Evolutionary conservation across 1,140 invertebrate genomes (phyloP).

Genomic region (Drosophila ercepeae): DNA sequence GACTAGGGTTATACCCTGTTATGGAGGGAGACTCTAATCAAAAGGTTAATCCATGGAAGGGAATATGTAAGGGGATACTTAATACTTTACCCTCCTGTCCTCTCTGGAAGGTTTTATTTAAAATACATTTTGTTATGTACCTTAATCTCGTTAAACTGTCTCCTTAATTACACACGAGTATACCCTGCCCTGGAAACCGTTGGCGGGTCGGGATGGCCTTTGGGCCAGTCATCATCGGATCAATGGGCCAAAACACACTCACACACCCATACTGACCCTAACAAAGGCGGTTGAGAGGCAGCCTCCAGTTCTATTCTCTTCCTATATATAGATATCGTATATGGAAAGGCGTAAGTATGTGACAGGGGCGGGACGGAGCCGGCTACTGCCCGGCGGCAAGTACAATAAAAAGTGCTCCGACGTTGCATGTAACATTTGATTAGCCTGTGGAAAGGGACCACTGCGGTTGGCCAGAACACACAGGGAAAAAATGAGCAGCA

Average conservation of each 20-base stretch:
- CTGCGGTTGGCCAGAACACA: slow-evolving; percentile 16
- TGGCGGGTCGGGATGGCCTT: slow-evolving; percentile 38
- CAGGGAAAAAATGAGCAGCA: slow-evolving; percentile 48
- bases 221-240: slow-evolving; percentile 58
- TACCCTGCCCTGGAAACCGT: slow-evolving; percentile 26
- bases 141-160: not conserved
- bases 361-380: slow-evolving; percentile 12
- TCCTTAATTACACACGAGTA: not conserved
- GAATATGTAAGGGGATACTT: too few relatives aligned
- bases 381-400: slow-evolving; percentile 51
- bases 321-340: slow-evolving; percentile 33
- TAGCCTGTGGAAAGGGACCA: slow-evolving; percentile 53
- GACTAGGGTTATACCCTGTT: slow-evolving; percentile 38
- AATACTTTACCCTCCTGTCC: too few relatives aligned
- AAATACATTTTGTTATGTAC: not conserved
- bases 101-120: not conserved
- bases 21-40: too few relatives aligned
- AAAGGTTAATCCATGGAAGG: too few relatives aligned
- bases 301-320: slow-evolving; percentile 45
- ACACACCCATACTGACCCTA: slow-evolving; percentile 7
- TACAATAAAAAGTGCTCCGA: slow-evolving; percentile 75
- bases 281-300: slow-evolving; percentile 74
- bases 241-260: slow-evolving; percentile 49
- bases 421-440: slow-evolving; percentile 74
- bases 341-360: slow-evolving; percentile 25